Percentiles rank a stretch among this genome's conserved stretches.
Evolutionary conservation across 2,888 invertebrate species (phyloP).

Genomic region (Morpho helenor): DNA sequence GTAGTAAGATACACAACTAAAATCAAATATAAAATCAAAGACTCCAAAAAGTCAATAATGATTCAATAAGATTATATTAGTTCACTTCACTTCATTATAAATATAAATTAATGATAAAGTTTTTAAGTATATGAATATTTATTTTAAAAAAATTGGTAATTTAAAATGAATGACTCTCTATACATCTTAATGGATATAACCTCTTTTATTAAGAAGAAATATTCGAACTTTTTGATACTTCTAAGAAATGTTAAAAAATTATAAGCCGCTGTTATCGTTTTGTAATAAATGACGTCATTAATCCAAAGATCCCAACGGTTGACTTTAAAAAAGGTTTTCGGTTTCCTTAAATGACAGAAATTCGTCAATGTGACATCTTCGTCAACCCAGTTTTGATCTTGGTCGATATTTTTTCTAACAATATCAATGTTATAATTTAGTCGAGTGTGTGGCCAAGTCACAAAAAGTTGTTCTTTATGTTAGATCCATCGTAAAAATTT

Average conservation of each 20-base stretch:
- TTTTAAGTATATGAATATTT: too few species aligned
- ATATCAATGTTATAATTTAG: conserved; percentile 1
- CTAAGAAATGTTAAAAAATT: conserved; percentile 17
- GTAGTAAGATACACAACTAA: too few species aligned
- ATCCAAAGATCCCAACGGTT: conserved; percentile 9
- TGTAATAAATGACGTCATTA: conserved; percentile 26
- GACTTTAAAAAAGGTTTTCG: conserved; percentile 10
- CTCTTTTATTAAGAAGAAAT: neutral
- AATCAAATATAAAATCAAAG: too few species aligned
- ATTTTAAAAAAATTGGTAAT: too few species aligned
- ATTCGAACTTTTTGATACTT: conserved; percentile 8
- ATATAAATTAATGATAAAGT: too few species aligned
- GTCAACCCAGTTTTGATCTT: conserved; percentile 15
- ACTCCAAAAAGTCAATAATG: too few species aligned
- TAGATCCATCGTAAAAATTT: too few species aligned
- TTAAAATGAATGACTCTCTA: neutral
- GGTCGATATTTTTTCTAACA: conserved; percentile 5
- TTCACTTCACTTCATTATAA: too few species aligned
- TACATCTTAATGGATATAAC: neutral
- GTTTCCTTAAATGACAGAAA: conserved; percentile 35
- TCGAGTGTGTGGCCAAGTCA: neutral
- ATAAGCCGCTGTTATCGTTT: conserved; percentile 19
- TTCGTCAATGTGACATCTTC: conserved; percentile 36
- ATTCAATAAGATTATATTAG: too few species aligned
- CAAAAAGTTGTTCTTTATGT: too few species aligned